Conservation (phyloP, 2,113 vertebrate species). For the Stegastes partitus region DNA sequence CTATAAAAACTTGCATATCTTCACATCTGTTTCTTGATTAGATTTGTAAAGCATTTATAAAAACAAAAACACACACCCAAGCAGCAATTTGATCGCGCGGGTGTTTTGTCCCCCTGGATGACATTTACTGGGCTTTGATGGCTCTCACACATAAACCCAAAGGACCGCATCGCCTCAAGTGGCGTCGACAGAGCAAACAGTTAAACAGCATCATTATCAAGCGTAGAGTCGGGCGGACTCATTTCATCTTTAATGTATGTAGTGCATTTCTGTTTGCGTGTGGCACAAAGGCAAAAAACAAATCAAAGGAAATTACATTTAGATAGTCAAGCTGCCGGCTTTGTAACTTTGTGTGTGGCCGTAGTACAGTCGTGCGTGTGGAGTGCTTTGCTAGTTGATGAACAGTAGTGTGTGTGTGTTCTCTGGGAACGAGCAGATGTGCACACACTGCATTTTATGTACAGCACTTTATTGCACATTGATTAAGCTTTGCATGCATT, state of each 20-base stretch:
- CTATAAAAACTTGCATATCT: neutral
- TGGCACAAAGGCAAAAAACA: constrained; percentile 37
- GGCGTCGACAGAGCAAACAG: constrained; percentile 41
- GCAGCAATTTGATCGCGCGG: constrained; percentile 21
- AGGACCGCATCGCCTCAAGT: constrained; percentile 25
- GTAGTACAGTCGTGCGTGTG: neutral
- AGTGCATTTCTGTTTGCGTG: constrained; percentile 31
- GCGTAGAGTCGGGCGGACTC: constrained; percentile 25
- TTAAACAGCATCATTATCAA: constrained; percentile 64
- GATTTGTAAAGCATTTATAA: constrained; percentile 21
- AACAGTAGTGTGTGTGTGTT: neutral
- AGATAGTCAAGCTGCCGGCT: constrained; percentile 19
- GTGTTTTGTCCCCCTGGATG: constrained; percentile 37
- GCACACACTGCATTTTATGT: neutral
- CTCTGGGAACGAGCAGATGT: neutral
- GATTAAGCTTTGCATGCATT: constrained; percentile 10
- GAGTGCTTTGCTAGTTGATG: neutral
- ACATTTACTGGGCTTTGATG: constrained; percentile 68
- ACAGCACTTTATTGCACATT: neutral
- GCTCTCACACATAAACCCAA: constrained; percentile 29
- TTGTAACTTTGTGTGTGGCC: constrained; percentile 24
- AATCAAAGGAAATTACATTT: constrained; percentile 45
- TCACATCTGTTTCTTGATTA: constrained; percentile 24
- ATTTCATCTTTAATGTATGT: constrained; percentile 61
- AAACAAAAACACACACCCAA: neutral